These are phyloP conservation scores for Aporrectodea caliginosa DNA, from an alignment of 1,140 invertebrate species.

Conservation along the genomic window DNA sequence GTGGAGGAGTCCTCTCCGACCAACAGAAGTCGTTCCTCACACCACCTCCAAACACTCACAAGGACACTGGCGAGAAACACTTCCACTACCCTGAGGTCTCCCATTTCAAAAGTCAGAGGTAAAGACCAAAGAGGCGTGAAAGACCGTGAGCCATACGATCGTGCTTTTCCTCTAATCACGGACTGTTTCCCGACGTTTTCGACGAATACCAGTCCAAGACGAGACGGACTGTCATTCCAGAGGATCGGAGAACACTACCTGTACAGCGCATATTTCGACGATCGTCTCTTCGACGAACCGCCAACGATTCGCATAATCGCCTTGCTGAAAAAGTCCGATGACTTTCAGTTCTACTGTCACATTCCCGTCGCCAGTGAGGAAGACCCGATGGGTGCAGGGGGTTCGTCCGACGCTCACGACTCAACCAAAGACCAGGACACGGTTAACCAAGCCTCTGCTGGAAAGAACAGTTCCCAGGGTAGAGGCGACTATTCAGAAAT, in stretches of 20 bases:
- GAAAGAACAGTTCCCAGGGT: not conserved
- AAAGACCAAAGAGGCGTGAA: too few species aligned
- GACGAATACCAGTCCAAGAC: not conserved
- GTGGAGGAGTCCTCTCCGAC: too few species aligned
- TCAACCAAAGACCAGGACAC: too few species aligned
- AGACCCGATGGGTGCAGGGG: too few species aligned
- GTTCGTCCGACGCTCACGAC: not conserved
- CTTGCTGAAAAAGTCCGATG: not conserved
- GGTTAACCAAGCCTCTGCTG: too few species aligned
- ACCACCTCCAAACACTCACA: too few species aligned
- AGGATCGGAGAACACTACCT: conserved; percentile 14
- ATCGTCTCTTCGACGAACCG: not conserved
- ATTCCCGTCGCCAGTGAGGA: not conserved
- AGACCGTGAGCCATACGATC: too few species aligned
- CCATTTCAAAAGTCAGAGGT: too few species aligned
- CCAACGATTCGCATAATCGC: conserved; percentile 8
- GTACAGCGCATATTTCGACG: conserved; percentile 30
- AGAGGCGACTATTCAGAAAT: not conserved
- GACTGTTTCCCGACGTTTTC: not conserved
- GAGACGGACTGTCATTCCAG: conserved; percentile 7
- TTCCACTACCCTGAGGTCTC: not conserved
- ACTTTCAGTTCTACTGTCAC: conserved; percentile 6
- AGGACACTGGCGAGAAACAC: not conserved
- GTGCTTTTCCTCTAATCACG: not conserved
- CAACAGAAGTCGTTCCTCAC: too few species aligned